Conservation (phyloP, 2,113 vertebrate species). For the Myodes glareolus region DNA sequence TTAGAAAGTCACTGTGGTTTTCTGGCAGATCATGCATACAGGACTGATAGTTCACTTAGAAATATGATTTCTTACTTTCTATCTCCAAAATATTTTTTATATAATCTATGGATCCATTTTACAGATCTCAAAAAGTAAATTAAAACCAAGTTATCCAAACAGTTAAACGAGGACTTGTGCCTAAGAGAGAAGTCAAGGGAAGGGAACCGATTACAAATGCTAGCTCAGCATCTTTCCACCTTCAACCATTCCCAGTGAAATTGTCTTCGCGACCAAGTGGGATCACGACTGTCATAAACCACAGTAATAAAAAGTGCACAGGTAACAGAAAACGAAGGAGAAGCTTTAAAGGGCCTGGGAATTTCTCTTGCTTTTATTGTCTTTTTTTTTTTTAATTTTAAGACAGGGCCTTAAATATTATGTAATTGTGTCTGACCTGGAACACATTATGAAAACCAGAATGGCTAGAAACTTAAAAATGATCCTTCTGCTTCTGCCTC, state of each 20-base stretch:
- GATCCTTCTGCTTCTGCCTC: not conserved
- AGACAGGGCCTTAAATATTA: not conserved
- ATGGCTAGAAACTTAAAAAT: not conserved
- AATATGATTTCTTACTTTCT: slow-evolving; percentile 32
- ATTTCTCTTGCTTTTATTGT: not conserved
- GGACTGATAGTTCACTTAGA: slow-evolving; percentile 63
- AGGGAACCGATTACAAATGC: slow-evolving; percentile 36
- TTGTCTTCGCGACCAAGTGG: not conserved
- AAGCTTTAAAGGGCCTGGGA: not conserved
- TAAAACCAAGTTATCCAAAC: slow-evolving; percentile 47
- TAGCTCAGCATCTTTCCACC: not conserved
- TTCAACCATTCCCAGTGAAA: not conserved
- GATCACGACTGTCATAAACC: not conserved
- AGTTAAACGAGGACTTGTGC: slow-evolving; percentile 2
- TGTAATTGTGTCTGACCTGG: not conserved
- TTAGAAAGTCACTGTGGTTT: slow-evolving; percentile 48
- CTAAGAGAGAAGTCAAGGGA: slow-evolving; percentile 35
- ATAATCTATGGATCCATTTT: slow-evolving; percentile 41
- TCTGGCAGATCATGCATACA: not conserved
- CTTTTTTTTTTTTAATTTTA: not conserved
- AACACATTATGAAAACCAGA: not conserved
- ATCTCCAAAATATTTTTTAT: slow-evolving; percentile 52
- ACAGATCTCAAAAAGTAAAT: slow-evolving; percentile 37
- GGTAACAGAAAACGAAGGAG: slow-evolving; percentile 13
- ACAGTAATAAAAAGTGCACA: slow-evolving; percentile 2